Base-by-base conservation (phyloP, 2,888 invertebrate species). In the Cheilosia impressa region DNA sequence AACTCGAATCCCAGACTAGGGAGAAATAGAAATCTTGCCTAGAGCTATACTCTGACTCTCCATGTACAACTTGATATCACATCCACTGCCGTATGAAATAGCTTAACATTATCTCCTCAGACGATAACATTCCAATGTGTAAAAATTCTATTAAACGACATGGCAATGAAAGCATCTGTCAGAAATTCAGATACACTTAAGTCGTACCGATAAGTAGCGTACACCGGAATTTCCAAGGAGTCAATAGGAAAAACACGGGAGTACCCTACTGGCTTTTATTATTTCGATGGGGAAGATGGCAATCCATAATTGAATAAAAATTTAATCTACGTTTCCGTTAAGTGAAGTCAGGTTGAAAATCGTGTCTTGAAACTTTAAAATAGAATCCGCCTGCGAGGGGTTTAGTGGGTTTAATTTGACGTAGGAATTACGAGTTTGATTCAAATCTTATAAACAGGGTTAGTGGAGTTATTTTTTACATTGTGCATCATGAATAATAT, bases 231-330 rank as follows among this genome's bases (percentile, higher is more conserved):
- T 66, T 53, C 24, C 38, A 38, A 41, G 38, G 38, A 38, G 57
- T 38, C 55, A 55, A 55, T 31, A n/a, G 57, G 2, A 58, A 58
- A 38, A 19, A 19, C 15, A n/a, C 22, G 22, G 24, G 13, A n/a
- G 31, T 50, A 17, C 45, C 55, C 45, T 57, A 17, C 19, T 53
- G 41, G 41, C 2, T 34, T 31, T 22, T 31, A 68, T 55, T 66
- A 27, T 17, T 53, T 53, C n/a, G 27, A 17, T 34, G 55, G 34
- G 22, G 43, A 27, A 45, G 55, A 68, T 34, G 62, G 53, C 63
- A 38, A 47, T 73, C 50, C 53, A 38, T 73, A 73, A 73, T 73
- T 63, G 45, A 73, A 73, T 55, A 73, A 53, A 63, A 72, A 72
- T 62, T 60, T 73, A 73, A 73, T 73, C 63, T 63, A 47, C 63